phyloP scores from a whole-genome alignment of 2,888 invertebrate genomes.

The Sericinus montela region DNA sequence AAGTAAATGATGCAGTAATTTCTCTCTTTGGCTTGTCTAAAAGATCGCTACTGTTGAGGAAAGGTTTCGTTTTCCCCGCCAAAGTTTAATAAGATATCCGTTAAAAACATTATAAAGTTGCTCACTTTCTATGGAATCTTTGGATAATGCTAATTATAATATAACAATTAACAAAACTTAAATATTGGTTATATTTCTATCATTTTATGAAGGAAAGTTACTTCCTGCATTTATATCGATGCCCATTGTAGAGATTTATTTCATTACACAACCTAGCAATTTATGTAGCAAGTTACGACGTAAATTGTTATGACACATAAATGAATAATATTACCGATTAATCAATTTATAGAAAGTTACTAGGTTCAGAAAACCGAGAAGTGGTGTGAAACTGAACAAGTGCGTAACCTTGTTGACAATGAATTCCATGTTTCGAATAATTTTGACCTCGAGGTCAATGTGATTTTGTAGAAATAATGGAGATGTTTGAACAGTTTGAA shows the following conservation, averaged over 20 bases:
- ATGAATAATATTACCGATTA: conserved; percentile 4
- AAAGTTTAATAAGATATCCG: too few relatives aligned
- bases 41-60: background rate
- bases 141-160: too few relatives aligned
- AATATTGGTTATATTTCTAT: too few relatives aligned
- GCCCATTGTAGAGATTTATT: too few relatives aligned
- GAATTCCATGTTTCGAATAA: conserved; percentile 42
- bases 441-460: conserved; percentile 44
- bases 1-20: conserved; percentile 9
- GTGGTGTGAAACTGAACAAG: background rate
- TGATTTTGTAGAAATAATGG: conserved; percentile 38
- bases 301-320: background rate
- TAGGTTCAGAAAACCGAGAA: background rate
- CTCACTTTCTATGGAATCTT: too few relatives aligned
- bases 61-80: background rate
- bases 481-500: conserved; percentile 10
- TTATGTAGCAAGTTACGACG: background rate
- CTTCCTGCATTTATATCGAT: too few relatives aligned
- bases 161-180: too few relatives aligned
- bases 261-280: too few relatives aligned
- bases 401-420: conserved; percentile 27
- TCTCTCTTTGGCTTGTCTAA: conserved; percentile 10
- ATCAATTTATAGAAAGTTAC: conserved; percentile 9
- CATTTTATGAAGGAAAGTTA: too few relatives aligned
- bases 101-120: too few relatives aligned